Base-by-base conservation (phyloP, 1,140 invertebrate species). In the Eciton burchellii region DNA sequence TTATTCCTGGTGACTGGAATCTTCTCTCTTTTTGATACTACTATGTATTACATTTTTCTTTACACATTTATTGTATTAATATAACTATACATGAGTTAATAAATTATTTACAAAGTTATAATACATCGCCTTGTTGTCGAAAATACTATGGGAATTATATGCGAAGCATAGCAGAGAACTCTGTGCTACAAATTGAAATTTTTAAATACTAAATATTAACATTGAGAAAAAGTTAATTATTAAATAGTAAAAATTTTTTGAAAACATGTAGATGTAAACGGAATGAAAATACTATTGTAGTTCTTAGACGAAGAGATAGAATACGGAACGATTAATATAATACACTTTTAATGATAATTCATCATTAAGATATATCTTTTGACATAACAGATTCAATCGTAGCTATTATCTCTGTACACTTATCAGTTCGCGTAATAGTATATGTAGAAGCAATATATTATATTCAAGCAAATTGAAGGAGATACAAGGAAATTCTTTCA, bases 61-160 rank as follows among this genome's bases (percentile, higher is more conserved):
- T 35, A 35, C 35, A 87, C 88, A 81, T 91, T 92, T 91, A 92
- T 92, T 90, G 88, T 91, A 90, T 83, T 82, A 87, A 90, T 89
- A 90, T 87, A 92, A 76, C 87, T 92, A 90, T 90, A 92, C 86
- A 87, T 84, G 76, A 83, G 84, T 90, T 86, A 93, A 93, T 93
- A 93, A 93, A 93, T 93, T 93, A 93, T 93, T 93, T 93, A 92
- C 90, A 93, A 88, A 87, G 82, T 79, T 92, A 92, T 92, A 21
- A 85, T 92, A 90, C 87, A 92, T 29, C 56, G 63, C 24, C 68
- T 87, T 72, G 81, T 83, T 60, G 41, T 70, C 19, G 65, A 84
- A 84, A 66, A 82, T 57, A 68, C 35, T 57, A 43, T 76, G 65
- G 29, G n/a, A 56, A 29, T 81, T 45, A 63, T 65, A 24, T 74